Conservation (phyloP, 2,113 vertebrate species). For the Hymenochirus boettgeri region DNA sequence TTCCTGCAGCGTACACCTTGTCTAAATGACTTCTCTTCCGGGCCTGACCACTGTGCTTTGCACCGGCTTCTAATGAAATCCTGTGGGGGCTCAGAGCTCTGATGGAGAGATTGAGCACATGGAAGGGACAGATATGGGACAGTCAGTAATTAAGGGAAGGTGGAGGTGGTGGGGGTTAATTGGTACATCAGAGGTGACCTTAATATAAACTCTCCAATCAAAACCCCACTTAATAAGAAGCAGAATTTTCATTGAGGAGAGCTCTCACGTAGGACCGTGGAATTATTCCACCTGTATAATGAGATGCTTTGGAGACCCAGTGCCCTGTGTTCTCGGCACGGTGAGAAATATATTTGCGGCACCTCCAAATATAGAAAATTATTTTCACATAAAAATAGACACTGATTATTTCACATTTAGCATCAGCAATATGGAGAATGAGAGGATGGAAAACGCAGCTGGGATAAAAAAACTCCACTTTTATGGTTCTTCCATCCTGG, state of each 20-base stretch:
- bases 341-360: neutral
- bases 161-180: neutral
- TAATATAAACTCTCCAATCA: neutral
- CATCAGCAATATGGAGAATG: too few species aligned
- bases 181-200: slow-evolving; percentile 26
- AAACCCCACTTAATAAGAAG: neutral
- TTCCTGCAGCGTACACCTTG: neutral
- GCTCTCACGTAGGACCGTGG: neutral
- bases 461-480: too few species aligned
- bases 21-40: slow-evolving; percentile 21
- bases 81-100: slow-evolving; percentile 20
- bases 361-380: too few species aligned
- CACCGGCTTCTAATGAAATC: slow-evolving; percentile 34
- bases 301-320: neutral
- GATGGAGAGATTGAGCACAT: slow-evolving; percentile 37
- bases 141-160: neutral
- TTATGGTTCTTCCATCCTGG: too few species aligned
- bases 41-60: slow-evolving; percentile 7
- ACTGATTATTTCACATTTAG: too few species aligned
- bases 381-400: too few species aligned
- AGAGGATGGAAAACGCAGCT: too few species aligned
- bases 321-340: neutral
- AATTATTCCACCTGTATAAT: neutral
- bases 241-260: neutral
- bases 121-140: slow-evolving; percentile 29